Evolutionary conservation across 92 coral and sea anemone genomes (phyloP), one percentile per base, ranked within the genome.

Genomic region (Hydrozoanthus gracilis): DNA sequence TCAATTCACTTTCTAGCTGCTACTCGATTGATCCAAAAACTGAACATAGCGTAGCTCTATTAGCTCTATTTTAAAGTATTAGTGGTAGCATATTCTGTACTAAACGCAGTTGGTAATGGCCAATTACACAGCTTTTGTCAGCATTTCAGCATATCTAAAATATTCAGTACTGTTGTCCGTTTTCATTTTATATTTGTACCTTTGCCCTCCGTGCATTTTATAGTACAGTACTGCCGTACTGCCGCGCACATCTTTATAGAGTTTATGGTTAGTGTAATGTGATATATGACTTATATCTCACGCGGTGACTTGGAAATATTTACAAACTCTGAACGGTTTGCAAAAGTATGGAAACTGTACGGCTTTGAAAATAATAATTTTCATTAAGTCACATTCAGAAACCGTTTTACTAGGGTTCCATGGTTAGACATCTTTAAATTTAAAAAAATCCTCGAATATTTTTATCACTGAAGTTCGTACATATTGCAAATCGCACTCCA

Each of bases 321-420:
- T 60, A 60, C 66, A 60, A 60, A 60, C 66, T 60, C 66, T 60
- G 66, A 66, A 66, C 72, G 72, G 72, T 66, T 66, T 66, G 72
- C 72, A 66, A 66, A 66, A 66, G 72, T 66, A 66, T 66, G 72
- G 72, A 66, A 66, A 66, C 72, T 66, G 72, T 66, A 66, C 72
- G 72, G 72, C 72, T 66, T 66, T 66, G 72, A 66, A 66, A 66
- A 16, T 66, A 66, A 1, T 66, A 45, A 66, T n/a, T 66, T 5
- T 66, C 72, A 66, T 66, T 66, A 66, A 66, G 35, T 11, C 72
- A 66, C 72, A 66, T 66, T 66, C 72, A 5, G 72, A n/a, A 66
- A 66, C 72, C 72, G 72, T 66, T 66, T 66, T n/a, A 66, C 72
- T 66, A 66, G 73, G 73, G 73, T 68, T 68, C 73, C 14, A 68